A percentile compares a stretch with the other conserved stretches of the same genome.
These are phyloP conservation scores for Pavo muticus DNA, from an alignment of 2,113 vertebrate species.

Conservation along the genomic window DNA sequence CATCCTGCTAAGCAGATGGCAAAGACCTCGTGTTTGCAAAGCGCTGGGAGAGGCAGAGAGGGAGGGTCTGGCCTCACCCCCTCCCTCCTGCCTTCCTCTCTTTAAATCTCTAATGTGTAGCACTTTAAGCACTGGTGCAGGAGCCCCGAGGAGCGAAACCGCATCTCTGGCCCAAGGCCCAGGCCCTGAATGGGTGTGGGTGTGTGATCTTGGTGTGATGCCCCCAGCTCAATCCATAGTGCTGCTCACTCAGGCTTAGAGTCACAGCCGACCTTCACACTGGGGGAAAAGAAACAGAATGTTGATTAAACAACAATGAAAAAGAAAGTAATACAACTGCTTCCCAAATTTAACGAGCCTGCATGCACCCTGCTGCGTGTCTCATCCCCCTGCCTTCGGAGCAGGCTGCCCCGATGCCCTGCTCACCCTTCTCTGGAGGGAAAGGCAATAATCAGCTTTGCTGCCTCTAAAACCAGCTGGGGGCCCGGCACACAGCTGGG, in stretches of 20 bases:
- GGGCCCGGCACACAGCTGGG: background rate
- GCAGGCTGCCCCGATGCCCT: background rate
- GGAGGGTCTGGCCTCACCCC: background rate
- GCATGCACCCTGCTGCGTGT: background rate
- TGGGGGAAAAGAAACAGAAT: background rate
- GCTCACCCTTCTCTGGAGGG: background rate
- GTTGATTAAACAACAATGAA: background rate
- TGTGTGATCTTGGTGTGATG: background rate
- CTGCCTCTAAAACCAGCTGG: background rate
- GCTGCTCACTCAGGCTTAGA: fast-evolving
- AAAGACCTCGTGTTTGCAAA: background rate
- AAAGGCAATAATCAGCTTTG: constrained; percentile 28
- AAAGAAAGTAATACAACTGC: background rate
- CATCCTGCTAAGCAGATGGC: background rate
- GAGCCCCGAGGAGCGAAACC: background rate
- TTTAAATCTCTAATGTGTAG: background rate
- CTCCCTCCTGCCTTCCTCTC: constrained; percentile 3
- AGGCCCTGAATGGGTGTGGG: constrained; percentile 1
- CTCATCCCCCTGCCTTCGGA: background rate
- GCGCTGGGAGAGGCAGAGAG: background rate
- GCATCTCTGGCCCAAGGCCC: constrained; percentile 8
- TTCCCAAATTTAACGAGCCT: background rate
- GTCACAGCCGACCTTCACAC: background rate
- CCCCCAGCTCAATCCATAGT: background rate
- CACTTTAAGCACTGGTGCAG: background rate